Conservation (phyloP, 2,113 vertebrate genomes). For the Bufo bufo region DNA sequence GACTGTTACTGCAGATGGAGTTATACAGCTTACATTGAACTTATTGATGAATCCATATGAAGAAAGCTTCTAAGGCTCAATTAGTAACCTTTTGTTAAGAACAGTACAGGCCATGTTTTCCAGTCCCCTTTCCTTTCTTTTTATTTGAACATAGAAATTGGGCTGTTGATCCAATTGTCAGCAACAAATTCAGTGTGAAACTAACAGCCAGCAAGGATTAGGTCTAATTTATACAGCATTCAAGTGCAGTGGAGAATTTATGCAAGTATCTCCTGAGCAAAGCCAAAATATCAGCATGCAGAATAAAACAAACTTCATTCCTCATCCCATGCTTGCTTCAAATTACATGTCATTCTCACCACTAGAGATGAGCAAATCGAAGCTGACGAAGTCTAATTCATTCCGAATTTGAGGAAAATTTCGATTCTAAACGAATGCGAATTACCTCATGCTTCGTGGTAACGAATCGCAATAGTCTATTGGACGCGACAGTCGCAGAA, state of each 20-base stretch:
- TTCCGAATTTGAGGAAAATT: too few species aligned
- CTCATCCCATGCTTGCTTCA: background rate
- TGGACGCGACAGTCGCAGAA: too few species aligned
- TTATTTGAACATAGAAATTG: conserved; percentile 28
- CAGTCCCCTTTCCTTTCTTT: background rate
- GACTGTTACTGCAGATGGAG: background rate
- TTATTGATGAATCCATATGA: background rate
- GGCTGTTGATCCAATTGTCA: background rate
- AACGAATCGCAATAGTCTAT: too few species aligned
- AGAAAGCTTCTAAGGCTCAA: background rate
- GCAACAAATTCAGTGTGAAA: conserved; percentile 28
- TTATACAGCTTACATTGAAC: background rate
- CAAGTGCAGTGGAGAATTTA: conserved; percentile 10
- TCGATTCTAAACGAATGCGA: too few species aligned
- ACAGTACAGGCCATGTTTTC: background rate
- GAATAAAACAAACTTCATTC: background rate
- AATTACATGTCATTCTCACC: background rate
- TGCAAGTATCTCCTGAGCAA: background rate
- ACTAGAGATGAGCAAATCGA: background rate
- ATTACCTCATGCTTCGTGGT: too few species aligned
- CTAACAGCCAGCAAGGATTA: conserved; percentile 19
- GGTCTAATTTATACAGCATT: conserved; percentile 8
- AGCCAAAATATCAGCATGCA: conserved; percentile 12
- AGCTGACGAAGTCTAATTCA: too few species aligned
- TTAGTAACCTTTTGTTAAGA: background rate